Evolutionary conservation across 23 tunicate species (phyloP).

Genomic region (Phallusia fumigata): DNA sequence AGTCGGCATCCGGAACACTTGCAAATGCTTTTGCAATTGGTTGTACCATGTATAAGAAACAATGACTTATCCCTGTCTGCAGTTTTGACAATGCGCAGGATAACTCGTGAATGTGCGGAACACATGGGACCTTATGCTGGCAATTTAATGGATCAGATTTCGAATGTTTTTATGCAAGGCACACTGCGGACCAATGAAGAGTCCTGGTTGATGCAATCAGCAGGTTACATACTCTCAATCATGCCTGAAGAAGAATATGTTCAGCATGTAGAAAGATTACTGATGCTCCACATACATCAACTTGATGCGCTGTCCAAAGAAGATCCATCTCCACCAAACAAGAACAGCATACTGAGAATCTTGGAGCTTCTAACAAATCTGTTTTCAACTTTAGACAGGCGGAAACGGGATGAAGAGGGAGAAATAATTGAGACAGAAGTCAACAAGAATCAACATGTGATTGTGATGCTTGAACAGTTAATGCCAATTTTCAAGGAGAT

Average conservation of each 20-base stretch:
- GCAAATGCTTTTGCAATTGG: constrained; percentile 51
- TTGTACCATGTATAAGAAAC: constrained; percentile 71
- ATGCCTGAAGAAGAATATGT: constrained; percentile 66
- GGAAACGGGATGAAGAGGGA: constrained; percentile 49
- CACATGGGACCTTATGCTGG: constrained; percentile 52
- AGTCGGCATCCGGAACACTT: constrained; percentile 51
- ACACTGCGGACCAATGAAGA: constrained; percentile 56
- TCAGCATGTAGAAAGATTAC: constrained; percentile 49
- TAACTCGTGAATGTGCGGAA: constrained; percentile 82
- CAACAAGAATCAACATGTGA: constrained; percentile 54
- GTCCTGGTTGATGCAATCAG: constrained; percentile 90
- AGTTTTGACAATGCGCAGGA: constrained; percentile 82
- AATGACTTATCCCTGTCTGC: constrained; percentile 68
- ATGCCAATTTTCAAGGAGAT: constrained; percentile 61
- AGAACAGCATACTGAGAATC: constrained; percentile 76
- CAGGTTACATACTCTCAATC: constrained; percentile 75
- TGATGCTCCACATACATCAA: constrained; percentile 66
- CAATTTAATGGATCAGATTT: constrained; percentile 50
- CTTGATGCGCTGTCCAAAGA: constrained; percentile 76
- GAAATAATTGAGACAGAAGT: constrained; percentile 20
- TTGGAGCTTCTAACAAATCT: constrained; percentile 63
- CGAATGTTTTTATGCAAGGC: constrained; percentile 38
- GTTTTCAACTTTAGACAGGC: constrained; percentile 82
- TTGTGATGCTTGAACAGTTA: constrained; percentile 50
- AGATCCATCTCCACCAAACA: constrained; percentile 57